Percentiles rank a stretch among this genome's conserved stretches.
Evolutionary conservation across 2,113 vertebrate species (phyloP).

Genomic region (Daboia siamensis): DNA sequence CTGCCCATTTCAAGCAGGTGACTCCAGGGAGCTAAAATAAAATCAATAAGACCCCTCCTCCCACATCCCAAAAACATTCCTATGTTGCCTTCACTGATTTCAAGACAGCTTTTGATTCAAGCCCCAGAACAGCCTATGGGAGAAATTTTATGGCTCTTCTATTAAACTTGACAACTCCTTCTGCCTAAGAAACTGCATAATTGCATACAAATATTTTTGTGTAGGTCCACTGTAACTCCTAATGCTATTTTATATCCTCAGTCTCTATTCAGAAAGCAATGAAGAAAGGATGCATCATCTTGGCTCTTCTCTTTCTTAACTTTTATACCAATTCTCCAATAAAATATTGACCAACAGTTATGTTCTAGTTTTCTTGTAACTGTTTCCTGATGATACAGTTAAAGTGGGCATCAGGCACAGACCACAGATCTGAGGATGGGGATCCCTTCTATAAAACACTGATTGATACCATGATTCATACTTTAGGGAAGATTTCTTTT

Average conservation of each 20-base stretch:
- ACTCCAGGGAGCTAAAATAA: neutral
- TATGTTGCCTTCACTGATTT: neutral
- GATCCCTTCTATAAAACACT: neutral
- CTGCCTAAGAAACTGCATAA: neutral
- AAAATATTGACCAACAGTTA: neutral
- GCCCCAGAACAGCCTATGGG: neutral
- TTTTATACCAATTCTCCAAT: neutral
- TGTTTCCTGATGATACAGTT: neutral
- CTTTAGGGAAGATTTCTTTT: neutral
- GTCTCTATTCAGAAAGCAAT: neutral
- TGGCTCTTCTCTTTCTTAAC: neutral
- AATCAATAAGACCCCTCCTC: neutral
- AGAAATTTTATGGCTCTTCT: neutral
- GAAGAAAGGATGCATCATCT: neutral
- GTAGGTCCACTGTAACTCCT: neutral
- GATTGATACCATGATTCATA: neutral
- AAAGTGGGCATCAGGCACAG: neutral
- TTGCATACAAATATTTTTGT: neutral
- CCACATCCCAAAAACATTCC: neutral
- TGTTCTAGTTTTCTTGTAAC: neutral
- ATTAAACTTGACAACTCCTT: neutral
- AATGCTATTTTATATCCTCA: neutral
- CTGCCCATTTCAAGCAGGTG: neutral
- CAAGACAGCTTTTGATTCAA: neutral
- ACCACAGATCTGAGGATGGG: too few relatives aligned